A percentile compares a stretch with the other conserved stretches of the same genome.
phyloP scores from a whole-genome alignment of 2,113 vertebrate species.

The Gopherus flavomarginatus region DNA sequence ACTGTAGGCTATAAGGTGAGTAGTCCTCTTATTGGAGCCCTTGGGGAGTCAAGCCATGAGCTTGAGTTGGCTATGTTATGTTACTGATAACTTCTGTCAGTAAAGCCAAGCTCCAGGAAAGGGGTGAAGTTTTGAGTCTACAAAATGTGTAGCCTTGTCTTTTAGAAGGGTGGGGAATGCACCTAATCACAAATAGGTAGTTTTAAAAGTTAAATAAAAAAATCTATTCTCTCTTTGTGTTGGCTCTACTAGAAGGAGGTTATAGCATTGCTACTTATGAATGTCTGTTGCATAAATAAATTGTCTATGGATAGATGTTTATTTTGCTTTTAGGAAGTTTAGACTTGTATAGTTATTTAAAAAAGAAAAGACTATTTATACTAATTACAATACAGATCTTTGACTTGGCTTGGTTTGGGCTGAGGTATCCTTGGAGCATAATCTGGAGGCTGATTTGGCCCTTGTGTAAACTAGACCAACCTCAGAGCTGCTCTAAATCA shows the following conservation, averaged over 20 bases:
- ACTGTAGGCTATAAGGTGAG: rapidly evolving
- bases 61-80: not conserved
- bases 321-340: not conserved
- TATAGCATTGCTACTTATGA: not conserved
- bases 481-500: not conserved
- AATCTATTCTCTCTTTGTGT: not conserved
- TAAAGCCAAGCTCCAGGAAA: not conserved
- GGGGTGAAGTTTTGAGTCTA: not conserved
- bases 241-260: not conserved
- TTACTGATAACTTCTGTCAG: not conserved
- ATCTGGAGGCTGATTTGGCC: not conserved
- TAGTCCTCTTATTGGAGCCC: not conserved
- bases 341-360: not conserved
- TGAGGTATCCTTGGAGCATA: not conserved
- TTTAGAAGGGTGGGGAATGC: not conserved
- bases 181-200: not conserved
- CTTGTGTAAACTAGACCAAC: not conserved
- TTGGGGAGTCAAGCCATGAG: not conserved
- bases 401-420: not conserved
- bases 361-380: not conserved
- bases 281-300: not conserved
- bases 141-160: not conserved
- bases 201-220: not conserved
- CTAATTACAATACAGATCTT: not conserved
- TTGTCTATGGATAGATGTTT: not conserved